Base-by-base conservation (phyloP, 2,888 invertebrate genomes). In the Tortrix viridana region DNA sequence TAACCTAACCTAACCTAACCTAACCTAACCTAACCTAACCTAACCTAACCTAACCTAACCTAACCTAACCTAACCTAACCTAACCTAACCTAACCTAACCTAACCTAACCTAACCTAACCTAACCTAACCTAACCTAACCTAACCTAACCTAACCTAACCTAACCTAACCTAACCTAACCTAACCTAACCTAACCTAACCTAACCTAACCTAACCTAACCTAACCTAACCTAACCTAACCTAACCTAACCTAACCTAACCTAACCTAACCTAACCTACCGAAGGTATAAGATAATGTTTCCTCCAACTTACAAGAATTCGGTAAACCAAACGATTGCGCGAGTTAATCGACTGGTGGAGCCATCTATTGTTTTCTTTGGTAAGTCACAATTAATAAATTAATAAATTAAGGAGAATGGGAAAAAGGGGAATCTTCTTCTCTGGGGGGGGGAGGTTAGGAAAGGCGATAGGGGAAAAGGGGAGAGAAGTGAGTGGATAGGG, bases 1-100 rank as follows among this genome's bases (percentile, higher is more conserved):
- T 47, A 47, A 47, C 47, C 47, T 47, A 47, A 47, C 47, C 47
- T 47, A 47, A 47, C 47, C 47, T 47, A 47, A 47, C 47, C 47
- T 47, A 47, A 47, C 47, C 47, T 47, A 47, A 47, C 47, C 47
- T 47, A 47, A 47, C 47, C 47, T 47, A 47, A 47, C 47, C 47
- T 47, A 47, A 47, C 47, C 47, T 47, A 47, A 47, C 47, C 47
- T 47, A 47, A 47, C 47, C 47, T 47, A 47, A 47, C 47, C 47
- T 47, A 47, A 47, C 47, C 47, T 47, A 47, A 47, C 47, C 47
- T 47, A 47, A 47, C 47, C 47, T 47, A 47, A 47, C 47, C 47
- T 47, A 47, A 47, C 47, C 47, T 47, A 47, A 47, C 47, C 47
- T 47, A 47, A 47, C 47, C 47, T 47, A 47, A 47, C 47, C 47